Percentiles rank a stretch among this genome's conserved stretches.
These are phyloP conservation scores for Saxicola maurus DNA, from an alignment of 2,797 vertebrate species.

Conservation along the genomic window DNA sequence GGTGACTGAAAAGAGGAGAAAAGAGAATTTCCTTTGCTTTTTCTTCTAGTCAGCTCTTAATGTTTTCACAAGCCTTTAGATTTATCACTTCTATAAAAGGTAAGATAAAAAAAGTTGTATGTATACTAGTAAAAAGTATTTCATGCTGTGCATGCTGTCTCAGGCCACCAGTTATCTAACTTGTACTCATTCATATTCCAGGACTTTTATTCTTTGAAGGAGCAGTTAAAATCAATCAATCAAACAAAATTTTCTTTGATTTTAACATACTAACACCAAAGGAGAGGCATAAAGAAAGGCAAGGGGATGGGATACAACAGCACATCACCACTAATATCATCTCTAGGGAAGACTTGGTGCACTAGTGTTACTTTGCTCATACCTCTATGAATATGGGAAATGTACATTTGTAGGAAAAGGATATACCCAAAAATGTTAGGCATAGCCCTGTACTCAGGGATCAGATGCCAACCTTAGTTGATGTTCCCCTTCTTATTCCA, in stretches of 20 bases:
- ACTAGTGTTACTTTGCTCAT: neutral
- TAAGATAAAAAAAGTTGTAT: neutral
- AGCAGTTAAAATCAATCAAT: neutral
- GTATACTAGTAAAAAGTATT: neutral
- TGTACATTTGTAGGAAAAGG: neutral
- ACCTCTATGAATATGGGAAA: neutral
- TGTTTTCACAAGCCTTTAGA: neutral
- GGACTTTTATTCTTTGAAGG: neutral
- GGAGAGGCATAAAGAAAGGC: neutral
- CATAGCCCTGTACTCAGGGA: neutral
- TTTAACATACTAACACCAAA: neutral
- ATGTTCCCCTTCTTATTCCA: neutral
- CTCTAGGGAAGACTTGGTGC: neutral
- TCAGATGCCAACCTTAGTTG: neutral
- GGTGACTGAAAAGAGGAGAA: neutral
- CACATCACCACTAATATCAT: neutral
- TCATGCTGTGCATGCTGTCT: neutral
- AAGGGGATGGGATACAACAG: neutral
- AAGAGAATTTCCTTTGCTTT: neutral
- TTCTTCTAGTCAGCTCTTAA: neutral
- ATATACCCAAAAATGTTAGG: neutral
- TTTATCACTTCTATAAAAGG: neutral
- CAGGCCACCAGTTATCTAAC: neutral
- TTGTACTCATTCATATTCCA: neutral
- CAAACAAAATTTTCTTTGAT: neutral